A percentile compares a stretch with the other conserved stretches of the same genome.
These are phyloP conservation scores for Oncorhynchus clarkii DNA, from an alignment of 2,113 vertebrate genomes.

Conservation along the genomic window DNA sequence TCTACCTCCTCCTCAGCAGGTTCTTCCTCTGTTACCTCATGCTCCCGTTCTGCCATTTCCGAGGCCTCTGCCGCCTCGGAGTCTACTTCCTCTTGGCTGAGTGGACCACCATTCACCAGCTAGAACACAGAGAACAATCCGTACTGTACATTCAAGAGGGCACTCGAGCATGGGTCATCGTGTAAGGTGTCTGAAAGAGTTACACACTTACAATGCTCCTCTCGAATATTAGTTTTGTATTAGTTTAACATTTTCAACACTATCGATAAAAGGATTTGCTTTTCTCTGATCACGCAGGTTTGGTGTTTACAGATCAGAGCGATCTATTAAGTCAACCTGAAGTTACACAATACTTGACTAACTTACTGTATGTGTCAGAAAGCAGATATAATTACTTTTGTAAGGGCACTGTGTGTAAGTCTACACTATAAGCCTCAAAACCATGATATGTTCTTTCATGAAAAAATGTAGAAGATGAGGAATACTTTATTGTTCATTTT, in stretches of 20 bases:
- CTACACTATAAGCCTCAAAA: no score
- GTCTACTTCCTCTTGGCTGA: neutral
- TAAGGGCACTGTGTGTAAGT: neutral
- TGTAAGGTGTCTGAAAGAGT: neutral
- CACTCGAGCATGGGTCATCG: neutral
- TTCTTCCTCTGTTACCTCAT: slow-evolving; percentile 4
- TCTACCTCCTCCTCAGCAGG: neutral
- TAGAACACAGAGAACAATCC: neutral
- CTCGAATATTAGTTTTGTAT: neutral
- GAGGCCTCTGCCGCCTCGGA: neutral
- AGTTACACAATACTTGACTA: no score
- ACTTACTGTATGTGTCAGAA: neutral
- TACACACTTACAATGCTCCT: neutral
- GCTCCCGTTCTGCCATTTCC: neutral
- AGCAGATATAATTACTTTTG: no score
- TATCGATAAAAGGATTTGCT: neutral
- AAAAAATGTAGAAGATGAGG: no score
- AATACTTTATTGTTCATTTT: no score
- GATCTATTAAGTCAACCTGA: neutral
- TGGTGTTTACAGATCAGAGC: neutral
- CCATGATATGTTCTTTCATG: no score
- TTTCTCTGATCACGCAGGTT: neutral
- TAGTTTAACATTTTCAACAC: slow-evolving; percentile 2
- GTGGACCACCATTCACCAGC: neutral
- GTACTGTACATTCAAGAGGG: neutral